phyloP scores from a whole-genome alignment of 2,888 invertebrate genomes.

The Coecobrya sp. region DNA sequence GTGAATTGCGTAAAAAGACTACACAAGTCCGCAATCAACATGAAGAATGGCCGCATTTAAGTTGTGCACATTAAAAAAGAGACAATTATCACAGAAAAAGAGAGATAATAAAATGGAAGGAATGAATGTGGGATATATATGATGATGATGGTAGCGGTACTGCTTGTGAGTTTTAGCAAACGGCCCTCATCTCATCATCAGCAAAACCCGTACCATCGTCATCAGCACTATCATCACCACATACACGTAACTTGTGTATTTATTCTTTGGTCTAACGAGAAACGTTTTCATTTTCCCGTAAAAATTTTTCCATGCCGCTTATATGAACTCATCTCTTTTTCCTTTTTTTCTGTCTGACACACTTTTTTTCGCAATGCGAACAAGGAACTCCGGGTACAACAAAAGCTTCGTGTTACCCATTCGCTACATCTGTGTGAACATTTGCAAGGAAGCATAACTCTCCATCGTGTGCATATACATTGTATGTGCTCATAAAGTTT shows the following conservation, averaged over 20 bases:
- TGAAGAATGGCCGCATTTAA: conserved; percentile 35
- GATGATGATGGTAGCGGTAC: background rate
- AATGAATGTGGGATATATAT: background rate
- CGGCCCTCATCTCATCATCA: conserved; percentile 27
- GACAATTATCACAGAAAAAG: conserved; percentile 21
- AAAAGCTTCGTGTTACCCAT: conserved; percentile 55
- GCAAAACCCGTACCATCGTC: background rate
- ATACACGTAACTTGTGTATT: background rate
- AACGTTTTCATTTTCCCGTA: conserved; percentile 30
- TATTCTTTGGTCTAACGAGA: background rate
- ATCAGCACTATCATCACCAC: background rate
- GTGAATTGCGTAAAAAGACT: background rate
- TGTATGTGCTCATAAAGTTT: background rate
- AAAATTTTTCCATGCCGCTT: conserved; percentile 45
- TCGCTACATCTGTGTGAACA: conserved; percentile 61
- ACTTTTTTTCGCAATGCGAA: conserved; percentile 72
- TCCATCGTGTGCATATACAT: background rate
- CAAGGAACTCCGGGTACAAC: conserved; percentile 62
- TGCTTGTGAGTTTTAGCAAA: background rate
- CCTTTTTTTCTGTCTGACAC: conserved; percentile 54
- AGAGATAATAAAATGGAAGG: conserved; percentile 3
- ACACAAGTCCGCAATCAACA: conserved; percentile 15
- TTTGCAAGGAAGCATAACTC: conserved; percentile 46
- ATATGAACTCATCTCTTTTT: conserved; percentile 31
- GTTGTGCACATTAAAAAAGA: conserved; percentile 20